Evolutionary conservation across 2,888 invertebrate genomes (phyloP).

Genomic region (Alloscopus bannaensis): DNA sequence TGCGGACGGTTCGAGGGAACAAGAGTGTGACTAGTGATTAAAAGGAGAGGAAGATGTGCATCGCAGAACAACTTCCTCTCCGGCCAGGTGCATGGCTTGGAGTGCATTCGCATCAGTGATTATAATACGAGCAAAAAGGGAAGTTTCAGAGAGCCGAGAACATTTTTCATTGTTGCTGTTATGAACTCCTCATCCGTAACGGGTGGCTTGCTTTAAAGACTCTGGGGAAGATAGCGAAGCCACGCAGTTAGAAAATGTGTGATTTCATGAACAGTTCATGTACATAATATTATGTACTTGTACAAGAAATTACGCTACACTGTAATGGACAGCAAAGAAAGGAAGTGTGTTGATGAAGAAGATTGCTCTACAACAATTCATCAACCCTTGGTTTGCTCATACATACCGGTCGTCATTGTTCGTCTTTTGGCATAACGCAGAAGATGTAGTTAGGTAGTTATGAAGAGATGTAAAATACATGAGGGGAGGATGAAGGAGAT

Average conservation of each 20-base stretch:
- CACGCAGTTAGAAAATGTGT: constrained; percentile 7
- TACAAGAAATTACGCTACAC: neutral
- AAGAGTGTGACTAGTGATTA: no score
- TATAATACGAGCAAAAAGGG: constrained; percentile 48
- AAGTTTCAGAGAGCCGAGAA: constrained; percentile 57
- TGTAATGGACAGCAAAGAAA: constrained; percentile 1
- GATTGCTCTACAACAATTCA: constrained; percentile 4
- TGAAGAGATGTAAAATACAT: no score
- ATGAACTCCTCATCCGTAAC: constrained; percentile 47
- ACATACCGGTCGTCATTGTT: no score
- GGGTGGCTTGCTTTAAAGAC: constrained; percentile 19
- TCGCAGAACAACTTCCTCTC: constrained; percentile 36
- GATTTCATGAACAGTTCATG: constrained; percentile 32
- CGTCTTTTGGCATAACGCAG: no score
- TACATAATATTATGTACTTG: neutral
- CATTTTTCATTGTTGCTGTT: constrained; percentile 33
- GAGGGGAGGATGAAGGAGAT: no score
- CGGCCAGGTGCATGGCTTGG: constrained; percentile 48
- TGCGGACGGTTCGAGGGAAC: no score
- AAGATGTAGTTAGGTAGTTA: no score
- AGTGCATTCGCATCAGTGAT: constrained; percentile 47
- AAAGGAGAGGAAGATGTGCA: no score
- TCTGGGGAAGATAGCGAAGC: neutral
- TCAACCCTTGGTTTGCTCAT: neutral
- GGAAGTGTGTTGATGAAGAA: constrained; percentile 31